These are phyloP conservation scores for Leptopilina clavipes DNA, from an alignment of 1,140 invertebrate species.

Conservation along the genomic window DNA sequence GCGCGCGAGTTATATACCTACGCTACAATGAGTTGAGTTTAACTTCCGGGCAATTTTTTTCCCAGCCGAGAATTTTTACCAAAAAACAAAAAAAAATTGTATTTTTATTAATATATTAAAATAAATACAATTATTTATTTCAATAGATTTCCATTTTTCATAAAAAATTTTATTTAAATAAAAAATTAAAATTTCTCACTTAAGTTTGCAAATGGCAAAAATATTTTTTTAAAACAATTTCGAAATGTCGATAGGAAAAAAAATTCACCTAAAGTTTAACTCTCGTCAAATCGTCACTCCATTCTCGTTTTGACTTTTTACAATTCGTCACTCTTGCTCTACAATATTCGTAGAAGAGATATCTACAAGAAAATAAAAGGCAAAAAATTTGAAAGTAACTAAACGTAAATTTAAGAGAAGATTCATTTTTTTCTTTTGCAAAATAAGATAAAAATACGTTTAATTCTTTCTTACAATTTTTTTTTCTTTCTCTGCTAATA, in stretches of 20 bases:
- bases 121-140: too few relatives aligned
- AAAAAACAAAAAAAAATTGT: not conserved
- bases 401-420: not conserved
- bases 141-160: too few relatives aligned
- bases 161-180: too few relatives aligned
- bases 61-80: not conserved
- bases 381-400: not conserved
- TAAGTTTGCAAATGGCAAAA: not conserved
- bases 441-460: too few relatives aligned
- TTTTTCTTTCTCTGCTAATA: not conserved
- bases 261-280: not conserved
- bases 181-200: too few relatives aligned
- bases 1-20: constrained; percentile 50
- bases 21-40: constrained; percentile 53
- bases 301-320: not conserved
- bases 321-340: not conserved
- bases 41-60: constrained; percentile 51
- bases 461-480: constrained; percentile 4
- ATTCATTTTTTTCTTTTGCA: too few relatives aligned
- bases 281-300: constrained; percentile 5
- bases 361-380: not conserved
- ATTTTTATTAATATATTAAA: too few relatives aligned
- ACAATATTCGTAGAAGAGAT: constrained; percentile 15
- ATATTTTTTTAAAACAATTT: not conserved
- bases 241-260: not conserved